A percentile compares a stretch with the other conserved stretches of the same genome.
Evolutionary conservation across 2,888 invertebrate species (phyloP).

Genomic region (Anthophora plumipes): DNA sequence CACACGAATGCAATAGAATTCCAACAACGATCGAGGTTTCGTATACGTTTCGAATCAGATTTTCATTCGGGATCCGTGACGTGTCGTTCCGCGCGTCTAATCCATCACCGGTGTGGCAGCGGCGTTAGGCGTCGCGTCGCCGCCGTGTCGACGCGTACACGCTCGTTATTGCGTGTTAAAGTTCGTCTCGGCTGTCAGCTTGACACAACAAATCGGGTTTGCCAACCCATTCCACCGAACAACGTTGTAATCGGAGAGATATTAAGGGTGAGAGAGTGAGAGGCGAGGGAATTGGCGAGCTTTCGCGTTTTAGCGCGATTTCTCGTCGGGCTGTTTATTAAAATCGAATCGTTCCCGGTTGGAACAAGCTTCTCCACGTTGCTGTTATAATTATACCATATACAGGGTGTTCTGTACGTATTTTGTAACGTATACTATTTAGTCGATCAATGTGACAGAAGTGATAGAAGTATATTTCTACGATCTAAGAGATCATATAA

Average conservation of each 20-base stretch:
- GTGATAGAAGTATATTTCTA: too few species aligned
- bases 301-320: conserved; percentile 14
- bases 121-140: conserved; percentile 64
- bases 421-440: background rate
- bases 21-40: background rate
- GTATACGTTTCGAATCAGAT: conserved; percentile 61
- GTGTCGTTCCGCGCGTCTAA: conserved; percentile 75
- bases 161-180: conserved; percentile 68
- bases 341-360: background rate
- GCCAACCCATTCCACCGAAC: conserved; percentile 23
- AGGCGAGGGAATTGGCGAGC: conserved; percentile 33
- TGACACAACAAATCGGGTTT: conserved; percentile 66
- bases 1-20: background rate
- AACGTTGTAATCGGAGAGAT: conserved; percentile 47
- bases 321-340: conserved; percentile 16
- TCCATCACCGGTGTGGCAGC: conserved; percentile 72
- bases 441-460: too few species aligned
- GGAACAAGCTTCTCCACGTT: background rate
- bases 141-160: conserved; percentile 61
- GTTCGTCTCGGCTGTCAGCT: conserved; percentile 67
- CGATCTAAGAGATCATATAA: too few species aligned
- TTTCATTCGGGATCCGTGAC: conserved; percentile 74
- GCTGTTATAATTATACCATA: background rate
- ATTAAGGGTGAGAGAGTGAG: conserved; percentile 30
- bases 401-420: background rate